Evolutionary conservation across 2,113 vertebrate species (phyloP).

Genomic region (Stigmatopora nigra): DNA sequence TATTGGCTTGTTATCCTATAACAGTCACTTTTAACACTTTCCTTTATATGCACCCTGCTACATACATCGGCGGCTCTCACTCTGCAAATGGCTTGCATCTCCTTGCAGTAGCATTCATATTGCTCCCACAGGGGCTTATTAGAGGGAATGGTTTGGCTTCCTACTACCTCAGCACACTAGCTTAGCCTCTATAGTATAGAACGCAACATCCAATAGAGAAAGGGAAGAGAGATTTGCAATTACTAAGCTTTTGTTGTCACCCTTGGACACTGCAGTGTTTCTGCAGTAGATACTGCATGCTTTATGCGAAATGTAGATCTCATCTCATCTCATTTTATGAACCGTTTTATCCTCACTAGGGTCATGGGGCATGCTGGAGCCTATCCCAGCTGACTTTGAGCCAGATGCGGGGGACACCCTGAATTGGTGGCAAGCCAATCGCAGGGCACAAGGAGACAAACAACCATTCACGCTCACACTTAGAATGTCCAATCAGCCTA

Average conservation of each 20-base stretch:
- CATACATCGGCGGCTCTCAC: slow-evolving; percentile 47
- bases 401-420: too few relatives aligned
- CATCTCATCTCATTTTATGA: too few relatives aligned
- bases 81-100: slow-evolving; percentile 65
- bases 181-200: slow-evolving; percentile 30
- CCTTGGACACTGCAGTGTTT: slow-evolving; percentile 46
- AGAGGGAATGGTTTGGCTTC: slow-evolving; percentile 62
- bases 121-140: slow-evolving; percentile 79
- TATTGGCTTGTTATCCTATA: slow-evolving; percentile 52
- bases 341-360: too few relatives aligned
- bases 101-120: slow-evolving; percentile 61
- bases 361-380: too few relatives aligned
- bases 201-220: slow-evolving; percentile 44
- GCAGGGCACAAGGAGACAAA: too few relatives aligned
- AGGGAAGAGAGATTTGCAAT: slow-evolving; percentile 44
- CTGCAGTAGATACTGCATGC: slow-evolving; percentile 37
- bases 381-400: too few relatives aligned
- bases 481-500: too few relatives aligned
- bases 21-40: slow-evolving; percentile 49
- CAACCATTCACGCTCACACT: too few relatives aligned
- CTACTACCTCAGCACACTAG: slow-evolving; percentile 47
- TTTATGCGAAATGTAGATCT: slow-evolving; percentile 35
- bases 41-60: slow-evolving; percentile 35
- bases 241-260: slow-evolving; percentile 41
- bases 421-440: too few relatives aligned